Base-by-base conservation (phyloP, 2,888 invertebrate species). In the Rutpela maculata region DNA sequence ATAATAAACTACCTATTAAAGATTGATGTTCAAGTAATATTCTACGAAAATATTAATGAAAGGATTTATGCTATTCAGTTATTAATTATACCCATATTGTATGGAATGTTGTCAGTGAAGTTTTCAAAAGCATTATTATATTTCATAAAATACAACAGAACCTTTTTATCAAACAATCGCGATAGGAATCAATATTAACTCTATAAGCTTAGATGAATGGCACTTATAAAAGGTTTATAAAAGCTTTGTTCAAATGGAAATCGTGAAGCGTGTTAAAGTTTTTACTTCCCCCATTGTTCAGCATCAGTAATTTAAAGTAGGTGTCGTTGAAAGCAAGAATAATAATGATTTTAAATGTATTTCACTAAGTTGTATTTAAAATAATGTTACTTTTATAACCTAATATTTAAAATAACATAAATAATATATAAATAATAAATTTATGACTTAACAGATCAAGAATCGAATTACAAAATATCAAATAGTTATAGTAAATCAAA, bases 111-210 rank as follows among this genome's bases (percentile, higher is more conserved):
- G 73, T 76, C 72, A 77, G 57, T 35, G 35, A 78, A 76, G 55
- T 77, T 78, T 78, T 75, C 67, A 77, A 81, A 81, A 76, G 79
- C 81, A 67, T 72, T 77, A 70, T 75, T 26, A 50, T 26, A 50
- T 63, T 63, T 26, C 67, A 19, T 57, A 65, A 60, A 63, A 62
- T 60, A 60, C 69, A 69, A 65, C 77, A 69, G 79, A 82, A 80
- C 78, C 82, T 83, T 83, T 82, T 82, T 82, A 82, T 77, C 82
- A 79, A 81, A 84, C 84, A 83, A 84, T 78, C 75, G 74, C 70
- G 38, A 79, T 80, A 79, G 82, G 83, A 84, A 81, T 84, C 84
- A 84, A 84, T 84, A 84, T 83, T 82, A 83, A 83, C 84, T 82
- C 81, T 81, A 80, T 81, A 80, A 76, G 80, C 79, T 76, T 70